Evolutionary conservation across 2,888 invertebrate species (phyloP), one percentile per base, ranked within the genome.

Genomic region (Tipula lateralis): DNA sequence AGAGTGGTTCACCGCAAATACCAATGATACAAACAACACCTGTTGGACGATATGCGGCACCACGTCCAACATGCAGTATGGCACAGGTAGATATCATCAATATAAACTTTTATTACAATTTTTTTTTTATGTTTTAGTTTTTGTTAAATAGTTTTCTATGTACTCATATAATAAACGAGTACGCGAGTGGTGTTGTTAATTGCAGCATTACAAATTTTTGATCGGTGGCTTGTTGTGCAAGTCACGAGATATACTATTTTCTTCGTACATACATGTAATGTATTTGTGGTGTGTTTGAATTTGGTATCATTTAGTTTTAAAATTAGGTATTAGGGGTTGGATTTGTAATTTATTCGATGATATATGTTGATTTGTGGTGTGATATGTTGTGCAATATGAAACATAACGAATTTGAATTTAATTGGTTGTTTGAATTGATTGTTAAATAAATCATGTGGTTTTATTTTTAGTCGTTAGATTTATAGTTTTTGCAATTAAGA

Each of bases 61-160:
- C 91, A 66, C 91, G 93, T 87, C 93, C 93, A 86, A 91, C 91
- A 84, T 93, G 93, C 91, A 93, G 93, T 87, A 93, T 94, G 93
- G 93, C 93, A 87, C 92, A 93, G 91, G 93, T 94, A 90, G 86
- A 34, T 30, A 66, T 66, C 30, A 32, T 29, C 30, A 30, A 82
- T 1, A 30, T 32, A 16, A 29, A 30, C 5, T 82, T 82, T 30
- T 82, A 30, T 2, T 30, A n/a, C 6, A 30, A 30, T 82, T 29
- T 32, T 82, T n/a, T 82, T 30, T 82, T 30, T 29, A 2, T n/a
- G 50, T 80, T 80, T 80, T 80, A 29, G 29, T 80, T 24, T 80
- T 80, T 80, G 24, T 29, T 80, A 29, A 29, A 29, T 80, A 80
- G 80, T 80, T 80, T 80, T 80, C 24, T 80, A 29, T 80, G 2